Percentiles rank a stretch among this genome's conserved stretches.
Evolutionary conservation across 2,797 vertebrate species (phyloP).

Genomic region (Philypnodon macrostomus): DNA sequence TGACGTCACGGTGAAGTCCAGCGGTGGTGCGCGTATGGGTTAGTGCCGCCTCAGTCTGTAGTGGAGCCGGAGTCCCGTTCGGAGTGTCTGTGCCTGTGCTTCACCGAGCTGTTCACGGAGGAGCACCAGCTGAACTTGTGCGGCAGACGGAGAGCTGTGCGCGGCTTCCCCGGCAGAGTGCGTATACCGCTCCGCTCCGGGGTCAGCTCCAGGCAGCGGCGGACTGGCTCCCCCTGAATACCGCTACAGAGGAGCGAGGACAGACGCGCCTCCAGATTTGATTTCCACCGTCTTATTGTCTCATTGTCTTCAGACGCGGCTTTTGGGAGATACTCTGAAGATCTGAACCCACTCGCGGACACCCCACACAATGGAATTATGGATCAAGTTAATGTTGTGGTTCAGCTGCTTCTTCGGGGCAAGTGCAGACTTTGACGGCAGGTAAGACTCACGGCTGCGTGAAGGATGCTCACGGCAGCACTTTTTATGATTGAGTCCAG

Average conservation of each 20-base stretch:
- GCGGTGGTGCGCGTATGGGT: neutral
- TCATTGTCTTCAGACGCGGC: constrained; percentile 5
- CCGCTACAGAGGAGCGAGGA: constrained; percentile 37
- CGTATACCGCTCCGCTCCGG: constrained; percentile 44
- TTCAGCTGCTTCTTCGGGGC: constrained; percentile 76
- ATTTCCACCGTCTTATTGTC: constrained; percentile 9
- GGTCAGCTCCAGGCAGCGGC: constrained; percentile 39
- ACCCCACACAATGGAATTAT: constrained; percentile 72
- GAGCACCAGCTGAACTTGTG: constrained; percentile 45
- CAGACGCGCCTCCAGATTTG: neutral
- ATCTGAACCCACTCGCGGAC: constrained; percentile 20
- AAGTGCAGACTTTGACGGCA: constrained; percentile 86
- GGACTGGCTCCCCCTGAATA: constrained; percentile 33
- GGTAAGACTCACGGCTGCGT: constrained; percentile 74
- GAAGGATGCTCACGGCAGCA: constrained; percentile 4
- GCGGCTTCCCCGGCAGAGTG: constrained; percentile 59
- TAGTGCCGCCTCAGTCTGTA: neutral
- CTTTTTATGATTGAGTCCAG: no score
- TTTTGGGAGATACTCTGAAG: constrained; percentile 49
- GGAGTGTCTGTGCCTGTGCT: constrained; percentile 47
- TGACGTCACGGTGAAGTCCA: constrained; percentile 10
- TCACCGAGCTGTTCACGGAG: constrained; percentile 40
- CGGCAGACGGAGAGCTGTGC: constrained; percentile 44
- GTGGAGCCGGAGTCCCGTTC: constrained; percentile 17
- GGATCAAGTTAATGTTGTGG: constrained; percentile 75